Evolutionary conservation across 2,797 vertebrate genomes (phyloP), one percentile per base, ranked within the genome.

Genomic region (Acrossocheilus fasciatus): DNA sequence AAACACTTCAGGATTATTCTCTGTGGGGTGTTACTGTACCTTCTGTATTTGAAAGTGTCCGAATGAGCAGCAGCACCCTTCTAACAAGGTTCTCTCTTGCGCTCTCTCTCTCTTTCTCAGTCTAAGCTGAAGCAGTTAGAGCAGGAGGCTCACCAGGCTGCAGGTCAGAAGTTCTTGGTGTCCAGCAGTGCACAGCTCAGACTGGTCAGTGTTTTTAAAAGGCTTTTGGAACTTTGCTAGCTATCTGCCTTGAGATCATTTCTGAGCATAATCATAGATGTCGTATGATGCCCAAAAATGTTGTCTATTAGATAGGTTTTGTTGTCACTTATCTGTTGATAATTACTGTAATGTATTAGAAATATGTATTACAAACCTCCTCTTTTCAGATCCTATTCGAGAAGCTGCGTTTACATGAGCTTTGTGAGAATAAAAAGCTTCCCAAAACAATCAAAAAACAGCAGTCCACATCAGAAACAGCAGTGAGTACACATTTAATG

Each of bases 361-460:
- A 45, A 62, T 72, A 36, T 59, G 1, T 34, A 17, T 82, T 6
- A 17, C 50, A 30, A 59, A 20, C 1, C 9, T 85, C 1, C 9
- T 85, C n/a, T 92, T 86, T 90, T 20, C 90, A 99, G 98, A 91
- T 99, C 81, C 94, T 99, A n/a, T 98, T 97, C 91, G 97, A 97
- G 87, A 98, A 98, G 88, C 92, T 99, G 36, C 95, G 93, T 47
- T 95, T 99, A 54, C 96, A 98, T 26, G 91, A 94, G 0, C 91
- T 91, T 54, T 96, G 96, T 77, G 93, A 95, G 87, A 95, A 92
- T 91, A 96, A 95, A 90, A 95, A 93, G 54, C 92, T 97, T 81
- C 96, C 96, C 54, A 96, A 89, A 92, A 97, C 96, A 20, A 87
- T 94, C 75, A 96, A 92, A 74, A 96, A 96, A 34, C 94, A 95